Percentiles rank a stretch among this genome's conserved stretches.
These are phyloP conservation scores for Netelia melanura DNA, from an alignment of 2,888 invertebrate species.

Conservation along the genomic window DNA sequence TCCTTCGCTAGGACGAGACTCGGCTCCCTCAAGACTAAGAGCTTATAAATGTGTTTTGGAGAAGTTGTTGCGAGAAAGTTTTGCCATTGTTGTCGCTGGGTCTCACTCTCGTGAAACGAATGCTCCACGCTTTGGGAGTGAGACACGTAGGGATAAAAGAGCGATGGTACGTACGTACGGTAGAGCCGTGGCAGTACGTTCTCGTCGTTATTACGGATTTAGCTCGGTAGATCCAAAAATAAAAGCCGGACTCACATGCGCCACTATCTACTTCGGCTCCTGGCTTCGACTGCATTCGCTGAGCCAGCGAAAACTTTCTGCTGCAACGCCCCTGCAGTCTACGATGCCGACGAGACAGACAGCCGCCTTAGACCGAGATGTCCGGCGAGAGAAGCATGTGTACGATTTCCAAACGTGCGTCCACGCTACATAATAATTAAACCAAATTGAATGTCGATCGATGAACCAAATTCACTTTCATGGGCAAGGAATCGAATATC, in stretches of 20 bases:
- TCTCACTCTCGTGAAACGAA: conserved; percentile 53
- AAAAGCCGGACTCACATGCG: conserved; percentile 59
- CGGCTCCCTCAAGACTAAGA: conserved; percentile 49
- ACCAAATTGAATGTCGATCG: not conserved
- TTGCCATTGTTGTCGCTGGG: conserved; percentile 27
- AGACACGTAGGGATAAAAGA: conserved; percentile 59
- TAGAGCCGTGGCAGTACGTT: conserved; percentile 26
- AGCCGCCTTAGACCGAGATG: not conserved
- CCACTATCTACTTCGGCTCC: conserved; percentile 33
- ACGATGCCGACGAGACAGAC: conserved; percentile 33
- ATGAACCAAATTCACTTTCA: not conserved
- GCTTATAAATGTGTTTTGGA: conserved; percentile 72
- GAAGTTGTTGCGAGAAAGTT: conserved; percentile 66
- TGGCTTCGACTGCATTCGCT: conserved; percentile 59
- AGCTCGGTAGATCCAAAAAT: conserved; percentile 64
- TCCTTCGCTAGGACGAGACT: conserved; percentile 26
- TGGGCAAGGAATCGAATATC: too few species aligned
- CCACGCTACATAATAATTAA: not conserved
- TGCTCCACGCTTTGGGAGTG: conserved; percentile 30
- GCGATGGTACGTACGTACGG: conserved; percentile 33
- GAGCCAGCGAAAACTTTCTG: conserved; percentile 75
- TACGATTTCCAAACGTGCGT: not conserved
- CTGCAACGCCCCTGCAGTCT: conserved; percentile 70
- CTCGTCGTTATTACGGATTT: conserved; percentile 68
- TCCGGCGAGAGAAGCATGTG: not conserved